phyloP scores from a whole-genome alignment of 2,113 vertebrate genomes.

The Anolis sagrei region DNA sequence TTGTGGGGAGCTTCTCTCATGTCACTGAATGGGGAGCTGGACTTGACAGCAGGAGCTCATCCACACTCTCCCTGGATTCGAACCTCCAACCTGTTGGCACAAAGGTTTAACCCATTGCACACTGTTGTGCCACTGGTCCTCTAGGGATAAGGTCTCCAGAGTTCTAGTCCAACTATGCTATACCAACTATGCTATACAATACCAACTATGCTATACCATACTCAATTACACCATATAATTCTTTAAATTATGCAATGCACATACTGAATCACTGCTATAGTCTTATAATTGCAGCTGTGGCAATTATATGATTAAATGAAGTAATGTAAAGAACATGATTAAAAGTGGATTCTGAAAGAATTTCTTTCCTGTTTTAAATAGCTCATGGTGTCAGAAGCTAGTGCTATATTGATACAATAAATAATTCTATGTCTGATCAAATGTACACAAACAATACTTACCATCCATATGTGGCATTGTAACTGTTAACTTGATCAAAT shows the following conservation, averaged over 20 bases:
- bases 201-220: no score
- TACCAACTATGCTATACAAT: no score
- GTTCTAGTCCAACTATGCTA: no score
- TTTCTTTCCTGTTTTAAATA: neutral
- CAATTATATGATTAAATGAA: neutral
- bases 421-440: neutral
- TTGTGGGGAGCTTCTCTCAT: no score
- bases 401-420: neutral
- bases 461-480: constrained; percentile 85
- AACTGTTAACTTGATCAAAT: constrained; percentile 79
- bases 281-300: neutral
- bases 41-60: no score
- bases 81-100: no score
- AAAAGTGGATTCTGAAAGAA: neutral
- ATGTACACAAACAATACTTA: constrained; percentile 38
- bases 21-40: no score
- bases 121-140: no score
- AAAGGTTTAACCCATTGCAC: no score
- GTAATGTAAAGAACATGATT: neutral
- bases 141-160: no score
- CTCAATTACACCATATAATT: no score
- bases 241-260: neutral
- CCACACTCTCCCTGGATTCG: no score
- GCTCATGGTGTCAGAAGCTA: neutral
- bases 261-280: neutral